Evolutionary conservation across 2,888 invertebrate species (phyloP).

Genomic region (Chromoteleia sp.): DNA sequence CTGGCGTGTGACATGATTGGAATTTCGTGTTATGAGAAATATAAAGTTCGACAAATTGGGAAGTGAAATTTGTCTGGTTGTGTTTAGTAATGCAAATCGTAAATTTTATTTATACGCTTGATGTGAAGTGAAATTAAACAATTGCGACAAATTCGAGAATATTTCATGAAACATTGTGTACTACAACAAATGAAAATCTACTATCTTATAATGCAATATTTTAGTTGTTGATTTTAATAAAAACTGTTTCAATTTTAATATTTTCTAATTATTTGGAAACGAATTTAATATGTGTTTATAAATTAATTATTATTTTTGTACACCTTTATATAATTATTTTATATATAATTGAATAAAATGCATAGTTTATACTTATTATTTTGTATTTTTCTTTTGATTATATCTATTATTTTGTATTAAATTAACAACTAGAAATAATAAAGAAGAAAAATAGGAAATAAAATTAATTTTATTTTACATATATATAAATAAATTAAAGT

Average conservation of each 20-base stretch:
- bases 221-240: constrained; percentile 11
- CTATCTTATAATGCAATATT: neutral
- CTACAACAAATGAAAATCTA: constrained; percentile 3
- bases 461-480: no score
- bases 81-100: neutral
- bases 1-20: neutral
- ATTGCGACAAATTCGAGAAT: constrained; percentile 17
- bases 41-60: neutral
- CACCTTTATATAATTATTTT: no score
- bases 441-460: no score
- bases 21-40: neutral
- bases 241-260: neutral
- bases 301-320: no score
- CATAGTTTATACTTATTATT: no score
- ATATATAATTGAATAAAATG: no score
- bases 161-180: neutral
- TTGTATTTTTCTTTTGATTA: no score
- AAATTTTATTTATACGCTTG: constrained; percentile 1
- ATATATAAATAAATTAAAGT: no score
- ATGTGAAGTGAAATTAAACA: constrained; percentile 24
- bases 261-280: no score
- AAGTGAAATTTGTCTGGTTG: neutral
- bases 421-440: no score
- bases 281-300: no score
- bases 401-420: no score